Evolutionary conservation across 2,888 invertebrate genomes (phyloP).

Genomic region (Hipparchia semele): DNA sequence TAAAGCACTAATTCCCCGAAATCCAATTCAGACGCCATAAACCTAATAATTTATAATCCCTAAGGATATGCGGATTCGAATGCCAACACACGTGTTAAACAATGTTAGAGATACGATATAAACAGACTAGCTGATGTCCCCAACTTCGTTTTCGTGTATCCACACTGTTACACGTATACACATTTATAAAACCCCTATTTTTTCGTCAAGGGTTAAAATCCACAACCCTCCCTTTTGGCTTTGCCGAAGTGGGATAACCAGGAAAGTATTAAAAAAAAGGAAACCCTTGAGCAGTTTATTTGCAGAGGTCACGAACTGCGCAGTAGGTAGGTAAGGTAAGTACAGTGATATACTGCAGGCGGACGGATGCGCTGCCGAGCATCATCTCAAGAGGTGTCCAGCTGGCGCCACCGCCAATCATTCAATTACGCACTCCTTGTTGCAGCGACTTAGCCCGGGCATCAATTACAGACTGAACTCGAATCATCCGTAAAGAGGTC

Average conservation of each 20-base stretch:
- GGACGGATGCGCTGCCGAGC: constrained; percentile 63
- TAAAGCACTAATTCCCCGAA: constrained; percentile 11
- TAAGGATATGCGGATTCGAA: constrained; percentile 20
- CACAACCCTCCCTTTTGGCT: not conserved
- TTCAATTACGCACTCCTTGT: constrained; percentile 65
- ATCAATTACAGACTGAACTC: constrained; percentile 60
- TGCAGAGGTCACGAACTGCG: constrained; percentile 20
- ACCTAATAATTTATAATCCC: constrained; percentile 23
- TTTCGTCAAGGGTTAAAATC: too few species aligned
- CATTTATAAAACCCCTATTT: too few species aligned
- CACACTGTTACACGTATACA: too few species aligned
- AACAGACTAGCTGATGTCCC: constrained; percentile 6
- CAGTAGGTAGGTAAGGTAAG: constrained; percentile 44
- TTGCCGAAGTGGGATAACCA: not conserved
- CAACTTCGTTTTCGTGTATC: too few species aligned
- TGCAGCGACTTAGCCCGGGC: constrained; percentile 47
- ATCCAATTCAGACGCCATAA: constrained; percentile 13
- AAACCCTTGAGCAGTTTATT: not conserved
- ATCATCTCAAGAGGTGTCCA: constrained; percentile 70
- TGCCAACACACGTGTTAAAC: constrained; percentile 20
- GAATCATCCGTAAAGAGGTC: constrained; percentile 45
- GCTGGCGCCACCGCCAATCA: constrained; percentile 73
- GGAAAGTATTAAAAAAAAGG: not conserved
- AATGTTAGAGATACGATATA: constrained; percentile 25
- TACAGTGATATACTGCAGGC: constrained; percentile 58